Evolutionary conservation across 2,797 vertebrate genomes (phyloP).

Genomic region (Anniella stebbinsi): DNA sequence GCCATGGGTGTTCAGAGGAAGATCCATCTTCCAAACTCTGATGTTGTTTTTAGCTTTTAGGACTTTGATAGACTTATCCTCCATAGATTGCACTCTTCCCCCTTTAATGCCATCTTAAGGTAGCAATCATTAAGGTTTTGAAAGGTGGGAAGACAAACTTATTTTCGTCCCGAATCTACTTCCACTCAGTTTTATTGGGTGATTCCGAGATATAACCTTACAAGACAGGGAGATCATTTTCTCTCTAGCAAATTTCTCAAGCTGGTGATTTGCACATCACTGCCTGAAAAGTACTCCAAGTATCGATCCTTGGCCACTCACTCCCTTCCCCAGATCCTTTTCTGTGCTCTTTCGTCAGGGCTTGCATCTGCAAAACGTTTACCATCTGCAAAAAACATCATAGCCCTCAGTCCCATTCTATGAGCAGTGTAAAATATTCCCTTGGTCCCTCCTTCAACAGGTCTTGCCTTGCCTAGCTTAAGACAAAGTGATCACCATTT

Average conservation of each 20-base stretch:
- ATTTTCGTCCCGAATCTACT: background rate
- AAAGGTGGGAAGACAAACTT: too few relatives aligned
- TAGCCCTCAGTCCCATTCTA: too few relatives aligned
- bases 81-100: background rate
- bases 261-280: too few relatives aligned
- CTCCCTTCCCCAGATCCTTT: background rate
- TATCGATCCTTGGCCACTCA: too few relatives aligned
- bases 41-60: background rate
- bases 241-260: background rate
- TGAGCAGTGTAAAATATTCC: background rate
- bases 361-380: background rate
- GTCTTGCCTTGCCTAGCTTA: background rate
- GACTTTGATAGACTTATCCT: background rate
- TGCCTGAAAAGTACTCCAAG: background rate
- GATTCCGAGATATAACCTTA: background rate
- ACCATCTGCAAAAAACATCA: background rate
- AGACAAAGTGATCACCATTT: conserved; percentile 2
- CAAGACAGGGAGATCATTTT: background rate
- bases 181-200: background rate
- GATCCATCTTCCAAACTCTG: too few relatives aligned
- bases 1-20: too few relatives aligned
- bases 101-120: background rate
- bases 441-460: background rate
- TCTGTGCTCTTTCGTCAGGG: background rate
- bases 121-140: too few relatives aligned